Evolutionary conservation across 2,888 invertebrate species (phyloP).

Genomic region (Digitonthophagus gazella): DNA sequence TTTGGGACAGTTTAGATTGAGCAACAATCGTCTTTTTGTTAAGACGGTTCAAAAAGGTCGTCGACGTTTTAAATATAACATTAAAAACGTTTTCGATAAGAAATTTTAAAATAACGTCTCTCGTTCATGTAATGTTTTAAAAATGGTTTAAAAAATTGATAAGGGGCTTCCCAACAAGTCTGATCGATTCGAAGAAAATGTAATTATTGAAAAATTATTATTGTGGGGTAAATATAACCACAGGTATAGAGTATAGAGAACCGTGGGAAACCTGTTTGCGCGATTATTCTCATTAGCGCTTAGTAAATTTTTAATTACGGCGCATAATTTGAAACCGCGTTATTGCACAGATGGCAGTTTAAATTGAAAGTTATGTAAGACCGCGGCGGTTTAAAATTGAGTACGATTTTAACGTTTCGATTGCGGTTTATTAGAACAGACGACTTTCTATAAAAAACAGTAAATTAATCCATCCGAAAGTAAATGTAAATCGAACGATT

Average conservation of each 20-base stretch:
- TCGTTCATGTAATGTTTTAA: too few relatives aligned
- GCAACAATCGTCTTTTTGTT: background rate
- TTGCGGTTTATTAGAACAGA: background rate
- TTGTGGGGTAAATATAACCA: too few relatives aligned
- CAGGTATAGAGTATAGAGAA: too few relatives aligned
- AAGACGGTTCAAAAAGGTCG: background rate
- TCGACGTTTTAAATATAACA: too few relatives aligned
- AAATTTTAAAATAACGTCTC: background rate
- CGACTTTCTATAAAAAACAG: background rate
- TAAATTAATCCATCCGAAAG: background rate
- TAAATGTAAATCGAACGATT: background rate
- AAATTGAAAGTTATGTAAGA: background rate
- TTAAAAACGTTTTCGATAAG: too few relatives aligned
- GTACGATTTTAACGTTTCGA: background rate
- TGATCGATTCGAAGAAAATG: too few relatives aligned
- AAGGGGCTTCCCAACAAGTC: too few relatives aligned
- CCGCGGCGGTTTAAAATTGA: background rate
- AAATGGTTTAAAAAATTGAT: too few relatives aligned
- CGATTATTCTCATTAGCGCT: background rate
- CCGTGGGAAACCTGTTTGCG: background rate
- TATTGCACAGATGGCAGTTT: background rate
- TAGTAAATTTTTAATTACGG: background rate
- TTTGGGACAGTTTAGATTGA: background rate
- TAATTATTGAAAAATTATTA: too few relatives aligned
- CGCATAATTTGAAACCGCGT: background rate